Percentiles rank a stretch among this genome's conserved stretches.
Evolutionary conservation across 2,113 vertebrate species (phyloP).

Genomic region (Acrocephalus kingi): DNA sequence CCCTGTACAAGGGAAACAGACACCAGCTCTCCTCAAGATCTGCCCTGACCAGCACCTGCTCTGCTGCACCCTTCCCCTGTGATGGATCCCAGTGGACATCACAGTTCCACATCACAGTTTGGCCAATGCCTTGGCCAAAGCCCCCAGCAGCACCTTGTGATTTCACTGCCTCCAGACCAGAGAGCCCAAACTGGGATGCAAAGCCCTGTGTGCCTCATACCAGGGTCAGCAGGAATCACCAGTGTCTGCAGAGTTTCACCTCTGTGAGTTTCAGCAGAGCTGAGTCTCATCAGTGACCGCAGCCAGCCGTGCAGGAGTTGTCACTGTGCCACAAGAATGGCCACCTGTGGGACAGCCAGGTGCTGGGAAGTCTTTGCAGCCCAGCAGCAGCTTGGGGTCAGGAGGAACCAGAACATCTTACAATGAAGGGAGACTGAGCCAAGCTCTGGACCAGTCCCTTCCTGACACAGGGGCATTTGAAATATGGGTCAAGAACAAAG

Average conservation of each 20-base stretch:
- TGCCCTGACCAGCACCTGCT: neutral
- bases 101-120: neutral
- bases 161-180: neutral
- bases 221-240: neutral
- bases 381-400: neutral
- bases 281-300: fast-evolving
- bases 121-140: neutral
- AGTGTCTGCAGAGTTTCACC: neutral
- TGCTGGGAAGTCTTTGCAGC: neutral
- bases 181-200: neutral
- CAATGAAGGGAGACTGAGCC: conserved; percentile 14
- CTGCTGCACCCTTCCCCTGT: neutral
- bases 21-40: neutral
- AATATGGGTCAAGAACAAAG: conserved; percentile 48
- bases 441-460: conserved; percentile 10
- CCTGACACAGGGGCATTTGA: neutral
- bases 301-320: neutral
- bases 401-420: neutral
- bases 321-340: neutral
- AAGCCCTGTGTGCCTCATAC: neutral
- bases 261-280: neutral
- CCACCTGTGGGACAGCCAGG: neutral
- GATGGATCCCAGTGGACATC: fast-evolving
- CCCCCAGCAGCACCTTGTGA: neutral
- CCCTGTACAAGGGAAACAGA: neutral